Percentiles rank a stretch among this genome's conserved stretches.
These are phyloP conservation scores for Scytalopus superciliaris DNA, from an alignment of 2,113 vertebrate genomes.

Conservation along the genomic window DNA sequence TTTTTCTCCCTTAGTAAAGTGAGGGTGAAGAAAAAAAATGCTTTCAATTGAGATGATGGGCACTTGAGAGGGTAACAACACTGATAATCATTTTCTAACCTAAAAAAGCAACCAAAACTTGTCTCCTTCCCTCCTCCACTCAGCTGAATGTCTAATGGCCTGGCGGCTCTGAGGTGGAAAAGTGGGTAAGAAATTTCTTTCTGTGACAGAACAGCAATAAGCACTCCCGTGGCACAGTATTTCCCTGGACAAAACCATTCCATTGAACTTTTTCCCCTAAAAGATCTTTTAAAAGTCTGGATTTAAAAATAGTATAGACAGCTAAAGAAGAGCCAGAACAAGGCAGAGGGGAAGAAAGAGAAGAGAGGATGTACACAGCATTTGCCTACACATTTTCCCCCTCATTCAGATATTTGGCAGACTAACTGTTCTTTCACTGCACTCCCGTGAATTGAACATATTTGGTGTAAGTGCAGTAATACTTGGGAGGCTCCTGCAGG, in stretches of 20 bases:
- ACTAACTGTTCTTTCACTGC: not conserved
- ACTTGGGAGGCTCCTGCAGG: not conserved
- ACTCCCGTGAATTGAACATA: not conserved
- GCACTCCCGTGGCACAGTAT: not conserved
- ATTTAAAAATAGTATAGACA: not conserved
- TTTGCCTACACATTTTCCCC: not conserved
- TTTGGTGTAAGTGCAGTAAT: not conserved
- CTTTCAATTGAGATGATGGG: not conserved
- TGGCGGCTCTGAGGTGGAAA: not conserved
- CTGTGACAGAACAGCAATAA: not conserved
- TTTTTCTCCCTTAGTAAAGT: not conserved
- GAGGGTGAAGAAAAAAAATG: not conserved
- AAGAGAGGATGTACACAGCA: not conserved
- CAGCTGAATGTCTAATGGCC: not conserved
- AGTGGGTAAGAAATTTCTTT: not conserved
- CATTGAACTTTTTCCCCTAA: not conserved
- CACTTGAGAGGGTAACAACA: not conserved
- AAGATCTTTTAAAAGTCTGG: not conserved
- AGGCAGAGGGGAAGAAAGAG: not conserved
- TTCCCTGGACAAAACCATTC: not conserved
- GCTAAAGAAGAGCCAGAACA: not conserved
- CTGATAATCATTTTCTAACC: not conserved
- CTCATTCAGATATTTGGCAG: not conserved
- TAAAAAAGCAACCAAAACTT: not conserved
- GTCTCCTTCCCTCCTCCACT: not conserved